phyloP scores from a whole-genome alignment of 2,113 vertebrate genomes.

The Chloebia gouldiae region DNA sequence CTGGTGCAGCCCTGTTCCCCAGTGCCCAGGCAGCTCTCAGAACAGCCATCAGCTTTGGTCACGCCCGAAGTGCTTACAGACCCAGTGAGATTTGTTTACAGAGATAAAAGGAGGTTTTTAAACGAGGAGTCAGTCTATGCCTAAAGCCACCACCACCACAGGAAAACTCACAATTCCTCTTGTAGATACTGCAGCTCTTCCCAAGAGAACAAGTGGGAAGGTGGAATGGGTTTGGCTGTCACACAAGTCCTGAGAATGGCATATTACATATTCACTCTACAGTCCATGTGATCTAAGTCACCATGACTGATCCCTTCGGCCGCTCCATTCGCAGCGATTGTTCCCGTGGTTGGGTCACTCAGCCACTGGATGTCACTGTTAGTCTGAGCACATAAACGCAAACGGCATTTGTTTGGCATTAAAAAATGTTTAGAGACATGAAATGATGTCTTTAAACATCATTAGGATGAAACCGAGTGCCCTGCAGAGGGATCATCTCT shows the following conservation, averaged over 20 bases:
- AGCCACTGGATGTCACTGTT: conserved; percentile 65
- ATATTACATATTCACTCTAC: background rate
- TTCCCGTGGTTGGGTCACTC: background rate
- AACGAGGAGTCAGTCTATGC: background rate
- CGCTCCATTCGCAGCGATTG: rapidly evolving
- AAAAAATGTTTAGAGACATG: background rate
- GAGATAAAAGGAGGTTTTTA: background rate
- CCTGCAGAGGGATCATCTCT: background rate
- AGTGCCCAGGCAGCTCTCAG: background rate
- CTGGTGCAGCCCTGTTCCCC: background rate
- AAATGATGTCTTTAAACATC: background rate
- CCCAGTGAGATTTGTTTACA: background rate
- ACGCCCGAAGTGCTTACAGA: background rate
- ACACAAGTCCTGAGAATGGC: background rate
- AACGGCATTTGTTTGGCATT: conserved; percentile 26
- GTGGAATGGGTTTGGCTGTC: background rate
- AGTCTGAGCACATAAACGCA: background rate
- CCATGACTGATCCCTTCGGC: background rate
- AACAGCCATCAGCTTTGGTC: background rate
- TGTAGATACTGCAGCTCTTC: background rate
- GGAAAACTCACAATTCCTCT: background rate
- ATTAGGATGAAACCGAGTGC: background rate
- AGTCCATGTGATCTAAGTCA: background rate
- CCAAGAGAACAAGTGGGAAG: background rate
- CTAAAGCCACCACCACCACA: background rate